Percentiles rank a stretch among this genome's conserved stretches.
Evolutionary conservation across 2,113 vertebrate genomes (phyloP).

Genomic region (Pungitius pungitius): DNA sequence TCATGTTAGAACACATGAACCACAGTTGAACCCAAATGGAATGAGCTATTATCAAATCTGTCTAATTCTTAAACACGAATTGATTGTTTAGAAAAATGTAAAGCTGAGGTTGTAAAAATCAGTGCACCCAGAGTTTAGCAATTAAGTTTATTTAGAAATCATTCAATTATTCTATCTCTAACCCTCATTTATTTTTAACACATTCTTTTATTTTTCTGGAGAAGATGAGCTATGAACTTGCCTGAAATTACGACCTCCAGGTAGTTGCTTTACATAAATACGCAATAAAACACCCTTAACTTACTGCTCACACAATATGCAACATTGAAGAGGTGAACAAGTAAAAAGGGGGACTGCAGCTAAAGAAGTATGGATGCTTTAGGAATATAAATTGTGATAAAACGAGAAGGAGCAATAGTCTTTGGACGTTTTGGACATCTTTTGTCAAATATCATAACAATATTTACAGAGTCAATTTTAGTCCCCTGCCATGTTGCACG

Average conservation of each 20-base stretch:
- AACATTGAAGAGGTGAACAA: too few species aligned
- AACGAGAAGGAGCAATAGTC: too few species aligned
- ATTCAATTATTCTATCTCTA: not conserved
- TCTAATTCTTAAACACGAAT: slow-evolving; percentile 31
- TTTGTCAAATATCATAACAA: too few species aligned
- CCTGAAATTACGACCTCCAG: slow-evolving; percentile 1
- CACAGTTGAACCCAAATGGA: slow-evolving; percentile 51
- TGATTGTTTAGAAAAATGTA: slow-evolving; percentile 19
- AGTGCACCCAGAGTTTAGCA: not conserved
- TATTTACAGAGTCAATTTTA: not conserved
- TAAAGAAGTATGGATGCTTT: not conserved
- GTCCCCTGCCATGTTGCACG: not conserved
- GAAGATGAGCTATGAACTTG: not conserved
- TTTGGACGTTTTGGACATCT: too few species aligned
- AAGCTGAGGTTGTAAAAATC: slow-evolving; percentile 10
- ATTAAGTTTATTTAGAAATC: slow-evolving; percentile 10
- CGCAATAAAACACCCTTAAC: not conserved
- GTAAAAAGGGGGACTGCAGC: not conserved
- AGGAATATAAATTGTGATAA: not conserved
- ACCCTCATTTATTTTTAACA: not conserved
- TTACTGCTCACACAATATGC: not conserved
- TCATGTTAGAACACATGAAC: slow-evolving; percentile 46
- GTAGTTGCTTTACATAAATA: not conserved
- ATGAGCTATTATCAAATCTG: slow-evolving; percentile 37
- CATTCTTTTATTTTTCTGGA: not conserved